Conservation (phyloP, 1,140 invertebrate genomes). For the Penaeus indicus region DNA sequence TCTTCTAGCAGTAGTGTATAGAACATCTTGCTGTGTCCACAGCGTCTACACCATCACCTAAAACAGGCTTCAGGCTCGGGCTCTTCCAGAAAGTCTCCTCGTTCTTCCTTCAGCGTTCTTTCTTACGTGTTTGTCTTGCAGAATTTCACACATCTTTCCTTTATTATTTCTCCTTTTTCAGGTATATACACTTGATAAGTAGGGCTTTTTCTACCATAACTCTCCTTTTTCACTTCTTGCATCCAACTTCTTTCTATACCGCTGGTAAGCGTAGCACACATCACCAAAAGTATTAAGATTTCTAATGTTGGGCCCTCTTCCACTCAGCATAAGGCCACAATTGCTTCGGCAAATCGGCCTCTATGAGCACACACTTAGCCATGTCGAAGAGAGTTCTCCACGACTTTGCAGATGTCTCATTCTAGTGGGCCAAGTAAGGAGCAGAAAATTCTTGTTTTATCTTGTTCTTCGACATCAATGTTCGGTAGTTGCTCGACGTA, state of each 20-base stretch:
- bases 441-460: slow-evolving; percentile 36
- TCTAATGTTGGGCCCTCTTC: slow-evolving; percentile 18
- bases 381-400: slow-evolving; percentile 37
- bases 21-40: too few species aligned
- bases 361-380: slow-evolving; percentile 20
- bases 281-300: slow-evolving; percentile 14
- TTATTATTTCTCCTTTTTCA: too few species aligned
- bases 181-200: too few species aligned
- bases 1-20: too few species aligned
- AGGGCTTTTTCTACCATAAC: slow-evolving; percentile 14
- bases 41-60: too few species aligned
- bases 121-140: too few species aligned
- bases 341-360: slow-evolving; percentile 35
- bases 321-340: slow-evolving; percentile 23
- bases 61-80: too few species aligned
- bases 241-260: slow-evolving; percentile 1
- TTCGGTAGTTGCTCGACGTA: slow-evolving; percentile 11
- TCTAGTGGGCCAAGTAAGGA: slow-evolving; percentile 29
- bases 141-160: too few species aligned
- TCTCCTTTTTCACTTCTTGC: slow-evolving; percentile 14
- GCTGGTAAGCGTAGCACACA: slow-evolving; percentile 28
- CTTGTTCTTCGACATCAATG: slow-evolving; percentile 1
- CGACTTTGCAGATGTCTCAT: slow-evolving; percentile 24
- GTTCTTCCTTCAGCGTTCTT: too few species aligned
- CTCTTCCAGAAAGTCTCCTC: too few species aligned